Evolutionary conservation across 1,140 invertebrate species (phyloP), one percentile per base, ranked within the genome.

Genomic region (Andrena cerasifolii): DNA sequence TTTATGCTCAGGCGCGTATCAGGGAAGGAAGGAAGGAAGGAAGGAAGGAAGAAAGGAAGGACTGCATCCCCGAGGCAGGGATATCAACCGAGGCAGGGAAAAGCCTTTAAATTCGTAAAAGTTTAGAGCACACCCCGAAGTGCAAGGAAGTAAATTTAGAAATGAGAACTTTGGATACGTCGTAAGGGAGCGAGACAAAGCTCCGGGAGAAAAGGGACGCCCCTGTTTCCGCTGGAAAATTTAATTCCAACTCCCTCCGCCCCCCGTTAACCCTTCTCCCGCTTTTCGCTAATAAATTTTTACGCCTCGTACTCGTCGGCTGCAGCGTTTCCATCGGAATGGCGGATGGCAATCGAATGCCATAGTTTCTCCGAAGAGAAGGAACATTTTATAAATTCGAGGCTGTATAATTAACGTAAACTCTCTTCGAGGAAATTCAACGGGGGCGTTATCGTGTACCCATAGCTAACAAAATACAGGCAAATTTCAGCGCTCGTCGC

Each of bases 1-100:
- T 85, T 85, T 84, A 84, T 84, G 66, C 75, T 71, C 56, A 51
- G 10, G 28, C 67, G 74, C 56, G 63, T 85, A 78, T 75, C 82
- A 67, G 53, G 43, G 26, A 2, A 14, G 21, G 40, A 51, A 47
- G 2, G 47, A 45, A 61, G 7, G 18, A 61, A 70, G 18, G 5
- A 10, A 67, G n/a, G 31, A 16, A 24, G 26, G 18, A 24, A 14
- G 31, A 16, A 24, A 21, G 18, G 16, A 61, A 72, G n/a, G 49
- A 61, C 54, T 58, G 67, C 67, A 68, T 66, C 31, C 49, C 62
- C 36, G 2, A n/a, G 26, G 36, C n/a, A n/a, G 51, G 67, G 24
- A 31, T 81, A 77, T 77, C 65, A 80, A 76, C 26, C 47, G 56
- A 33, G 33, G 28, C 33, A 26, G 65, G 21, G 28, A 31, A 71